Base-by-base conservation (phyloP, 2,888 invertebrate genomes). In the Phyto melanocephala region DNA sequence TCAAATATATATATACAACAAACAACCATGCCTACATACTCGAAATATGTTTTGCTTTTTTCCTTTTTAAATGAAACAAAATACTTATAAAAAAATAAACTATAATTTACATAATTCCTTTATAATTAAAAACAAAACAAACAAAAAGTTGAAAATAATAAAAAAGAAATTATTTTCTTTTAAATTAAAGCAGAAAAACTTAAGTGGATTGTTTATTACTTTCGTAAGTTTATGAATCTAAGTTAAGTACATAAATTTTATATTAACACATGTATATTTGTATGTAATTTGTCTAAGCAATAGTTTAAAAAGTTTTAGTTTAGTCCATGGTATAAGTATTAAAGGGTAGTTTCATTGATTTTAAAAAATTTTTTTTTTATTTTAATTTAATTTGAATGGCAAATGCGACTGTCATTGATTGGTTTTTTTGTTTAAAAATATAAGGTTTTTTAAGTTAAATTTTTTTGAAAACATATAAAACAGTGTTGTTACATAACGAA, bases 41-140 rank as follows among this genome's bases (percentile, higher is more conserved):
- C 82, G 60, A 82, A 63, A 65, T n/a, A n/a, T 82, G 82, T 82
- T 82, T 82, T 82, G 82, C 82, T 82, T 82, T 82, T 82, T 79
- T 79, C 81, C 75, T 54, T 65, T 72, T 79, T 84, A 42, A 70
- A 76, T 60, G 74, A 56, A 54, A 33, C 24, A 86, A 84, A 86
- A 87, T 70, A 20, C 68, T 84, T 81, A n/a, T 82, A 45, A n/a
- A n/a, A n/a, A n/a, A n/a, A 10, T 22, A 62, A 62, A 35, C 13
- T 15, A 40, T 45, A 65, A 58, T n/a, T 28, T 40, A 22, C 60
- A 40, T 47, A 33, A 42, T 52, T 68, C 11, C 20, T 54, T 63
- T 52, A 50, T 71, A 10, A 28, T 33, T 35, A 54, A 54, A 40
- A 35, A 45, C 28, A 42, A 35, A 56, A 52, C 17, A 47, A 63